These are phyloP conservation scores for Tetragonula clypearis DNA, from an alignment of 1,140 invertebrate genomes.

Conservation along the genomic window DNA sequence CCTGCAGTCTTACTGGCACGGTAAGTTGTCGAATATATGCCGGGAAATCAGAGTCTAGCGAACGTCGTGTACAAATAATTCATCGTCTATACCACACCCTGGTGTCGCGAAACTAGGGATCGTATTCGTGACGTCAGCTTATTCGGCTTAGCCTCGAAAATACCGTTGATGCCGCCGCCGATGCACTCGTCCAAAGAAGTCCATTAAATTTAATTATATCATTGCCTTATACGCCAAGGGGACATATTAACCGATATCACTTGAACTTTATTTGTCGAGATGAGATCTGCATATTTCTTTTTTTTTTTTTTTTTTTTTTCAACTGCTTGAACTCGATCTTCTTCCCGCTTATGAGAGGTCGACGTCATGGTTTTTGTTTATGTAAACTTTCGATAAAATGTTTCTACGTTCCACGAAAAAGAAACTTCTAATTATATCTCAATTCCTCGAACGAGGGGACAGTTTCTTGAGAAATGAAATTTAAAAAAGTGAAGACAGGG, in stretches of 20 bases:
- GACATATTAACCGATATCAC: constrained; percentile 4
- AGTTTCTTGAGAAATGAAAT: no score
- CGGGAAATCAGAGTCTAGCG: neutral
- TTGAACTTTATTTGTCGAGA: constrained; percentile 25
- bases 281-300: constrained; percentile 24
- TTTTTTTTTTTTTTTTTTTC: neutral
- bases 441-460: no score
- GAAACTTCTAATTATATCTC: no score
- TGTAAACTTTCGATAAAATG: neutral
- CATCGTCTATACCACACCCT: constrained; percentile 16
- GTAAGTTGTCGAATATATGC: constrained; percentile 44
- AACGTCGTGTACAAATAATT: neutral
- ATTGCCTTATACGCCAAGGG: constrained; percentile 27
- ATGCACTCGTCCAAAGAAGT: constrained; percentile 10
- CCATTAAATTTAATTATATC: constrained; percentile 69
- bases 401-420: neutral
- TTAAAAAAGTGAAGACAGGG: neutral
- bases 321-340: constrained; percentile 4
- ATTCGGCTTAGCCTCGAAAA: constrained; percentile 63
- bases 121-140: constrained; percentile 67
- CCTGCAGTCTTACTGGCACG: constrained; percentile 6
- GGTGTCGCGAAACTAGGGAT: neutral
- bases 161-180: constrained; percentile 34
- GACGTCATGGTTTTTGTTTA: neutral
- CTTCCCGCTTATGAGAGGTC: neutral